These are phyloP conservation scores for Philypnodon macrostomus DNA, from an alignment of 2,797 vertebrate genomes.

Conservation along the genomic window DNA sequence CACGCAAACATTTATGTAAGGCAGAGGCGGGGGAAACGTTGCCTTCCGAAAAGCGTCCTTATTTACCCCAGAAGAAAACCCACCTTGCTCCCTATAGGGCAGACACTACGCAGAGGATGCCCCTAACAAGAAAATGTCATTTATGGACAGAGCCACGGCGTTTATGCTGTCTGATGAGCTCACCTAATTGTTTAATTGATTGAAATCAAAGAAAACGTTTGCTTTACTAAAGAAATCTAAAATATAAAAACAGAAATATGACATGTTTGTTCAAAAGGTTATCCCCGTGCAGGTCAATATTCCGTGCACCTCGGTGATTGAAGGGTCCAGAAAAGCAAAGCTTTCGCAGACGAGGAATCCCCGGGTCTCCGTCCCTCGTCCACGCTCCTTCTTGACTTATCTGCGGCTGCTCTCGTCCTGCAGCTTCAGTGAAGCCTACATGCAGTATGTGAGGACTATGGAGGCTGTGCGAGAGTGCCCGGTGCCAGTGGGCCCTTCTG, in stretches of 20 bases:
- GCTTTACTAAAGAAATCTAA: constrained; percentile 18
- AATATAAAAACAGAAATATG: constrained; percentile 3
- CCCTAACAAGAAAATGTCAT: not conserved
- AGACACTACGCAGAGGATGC: constrained; percentile 6
- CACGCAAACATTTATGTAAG: constrained; percentile 73
- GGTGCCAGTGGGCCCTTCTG: constrained; percentile 8
- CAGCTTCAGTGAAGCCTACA: constrained; percentile 5
- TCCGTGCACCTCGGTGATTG: constrained; percentile 2
- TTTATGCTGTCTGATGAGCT: not conserved
- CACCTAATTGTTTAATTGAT: too few species aligned
- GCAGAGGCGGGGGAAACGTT: constrained; percentile 20
- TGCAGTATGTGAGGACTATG: not conserved
- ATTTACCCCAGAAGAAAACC: constrained; percentile 27
- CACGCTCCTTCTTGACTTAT: constrained; percentile 22
- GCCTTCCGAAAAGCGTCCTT: constrained; percentile 28
- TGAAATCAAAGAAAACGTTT: constrained; percentile 11
- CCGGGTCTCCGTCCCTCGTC: constrained; percentile 27
- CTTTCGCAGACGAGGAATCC: constrained; percentile 24
- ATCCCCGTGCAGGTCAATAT: constrained; percentile 29
- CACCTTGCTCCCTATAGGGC: constrained; percentile 11
- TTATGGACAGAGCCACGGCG: not conserved
- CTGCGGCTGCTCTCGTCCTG: constrained; percentile 47
- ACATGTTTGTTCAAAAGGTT: constrained; percentile 14
- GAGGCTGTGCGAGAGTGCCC: not conserved
- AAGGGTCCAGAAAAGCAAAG: constrained; percentile 5